Base-by-base conservation (phyloP, 2,113 vertebrate genomes). In the Mandrillus leucophaeus region DNA sequence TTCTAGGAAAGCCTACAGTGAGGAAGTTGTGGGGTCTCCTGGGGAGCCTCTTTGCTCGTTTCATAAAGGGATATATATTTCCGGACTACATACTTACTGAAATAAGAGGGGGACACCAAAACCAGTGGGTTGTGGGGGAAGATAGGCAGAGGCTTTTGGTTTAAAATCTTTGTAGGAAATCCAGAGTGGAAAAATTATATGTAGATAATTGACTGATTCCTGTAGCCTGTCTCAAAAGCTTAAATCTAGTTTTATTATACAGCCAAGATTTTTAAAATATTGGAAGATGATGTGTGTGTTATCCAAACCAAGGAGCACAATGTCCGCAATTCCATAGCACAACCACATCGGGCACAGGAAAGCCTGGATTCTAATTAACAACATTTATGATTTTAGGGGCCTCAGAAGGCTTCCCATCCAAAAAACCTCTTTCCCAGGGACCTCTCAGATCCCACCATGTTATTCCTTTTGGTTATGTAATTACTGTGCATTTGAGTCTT, bases 161-260 rank as follows among this genome's bases (percentile, higher is more conserved):
- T 96, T 86, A 66, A 87, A 82, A 48, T 73, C 50, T 66, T 73
- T 52, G 72, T 14, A 68, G 73, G 85, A 76, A 59, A 85, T 13
- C 18, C 59, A 85, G 50, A 85, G 20, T 45, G 52, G 30, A 97
- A 87, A 94, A 84, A 6, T 32, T 76, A 18, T 14, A 22, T 2
- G 23, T 38, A 66, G 61, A 57, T 30, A 61, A 79, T 13, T 64
- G 43, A 70, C n/a, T 23, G 70, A 48, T 9, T 59, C n/a, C 75
- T 87, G 11, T 32, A 25, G 8, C n/a, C 27, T 52, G 27, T 8
- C 80, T 84, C 72, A 22, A 76, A 95, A 64, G 12, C 64, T 55
- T 82, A 75, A 72, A 82, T 18, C 35, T 55, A 81, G 9, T 23
- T 18, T n/a, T 0, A 0, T 38, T 48, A 1, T 7, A 59, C 12